Evolutionary conservation across 2,888 invertebrate species (phyloP).

Genomic region (Drosophila neonasuta): DNA sequence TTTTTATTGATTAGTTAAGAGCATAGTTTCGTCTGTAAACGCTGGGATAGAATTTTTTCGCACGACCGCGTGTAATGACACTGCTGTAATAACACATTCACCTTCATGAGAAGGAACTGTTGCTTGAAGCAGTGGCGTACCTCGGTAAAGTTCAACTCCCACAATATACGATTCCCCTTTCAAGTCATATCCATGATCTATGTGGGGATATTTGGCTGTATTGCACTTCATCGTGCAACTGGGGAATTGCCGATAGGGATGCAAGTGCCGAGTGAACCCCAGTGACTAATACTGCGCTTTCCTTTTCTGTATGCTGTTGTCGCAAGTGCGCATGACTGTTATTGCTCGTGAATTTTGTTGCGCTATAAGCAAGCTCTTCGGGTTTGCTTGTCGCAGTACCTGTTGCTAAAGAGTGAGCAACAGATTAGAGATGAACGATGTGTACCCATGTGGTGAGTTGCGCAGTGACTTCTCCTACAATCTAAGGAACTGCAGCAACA

Average conservation of each 20-base stretch:
- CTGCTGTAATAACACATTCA: constrained; percentile 35
- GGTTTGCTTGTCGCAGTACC: constrained; percentile 57
- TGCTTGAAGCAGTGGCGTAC: constrained; percentile 21
- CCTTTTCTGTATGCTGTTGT: constrained; percentile 15
- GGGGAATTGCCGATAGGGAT: constrained; percentile 38
- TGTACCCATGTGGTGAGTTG: constrained; percentile 55
- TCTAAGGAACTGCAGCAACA: constrained; percentile 61
- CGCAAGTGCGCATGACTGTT: constrained; percentile 45
- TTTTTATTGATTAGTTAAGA: not conserved
- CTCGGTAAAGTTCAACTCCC: not conserved
- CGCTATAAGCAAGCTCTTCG: constrained; percentile 8
- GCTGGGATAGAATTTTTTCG: constrained; percentile 31
- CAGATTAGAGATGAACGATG: constrained; percentile 63
- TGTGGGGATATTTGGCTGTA: constrained; percentile 10
- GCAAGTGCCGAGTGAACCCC: not conserved
- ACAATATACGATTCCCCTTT: constrained; percentile 4
- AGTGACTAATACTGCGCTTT: constrained; percentile 12
- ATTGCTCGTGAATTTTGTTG: constrained; percentile 7
- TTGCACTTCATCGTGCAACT: constrained; percentile 25
- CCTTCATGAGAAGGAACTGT: constrained; percentile 9
- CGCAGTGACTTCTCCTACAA: constrained; percentile 39
- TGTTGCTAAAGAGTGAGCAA: constrained; percentile 79
- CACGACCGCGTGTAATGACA: constrained; percentile 43
- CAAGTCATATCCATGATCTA: constrained; percentile 19
- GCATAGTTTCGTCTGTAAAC: not conserved